Percentiles rank a stretch among this genome's conserved stretches.
Conservation (phyloP, 1,140 invertebrate species). For the Drosophila baimaii region DNA sequence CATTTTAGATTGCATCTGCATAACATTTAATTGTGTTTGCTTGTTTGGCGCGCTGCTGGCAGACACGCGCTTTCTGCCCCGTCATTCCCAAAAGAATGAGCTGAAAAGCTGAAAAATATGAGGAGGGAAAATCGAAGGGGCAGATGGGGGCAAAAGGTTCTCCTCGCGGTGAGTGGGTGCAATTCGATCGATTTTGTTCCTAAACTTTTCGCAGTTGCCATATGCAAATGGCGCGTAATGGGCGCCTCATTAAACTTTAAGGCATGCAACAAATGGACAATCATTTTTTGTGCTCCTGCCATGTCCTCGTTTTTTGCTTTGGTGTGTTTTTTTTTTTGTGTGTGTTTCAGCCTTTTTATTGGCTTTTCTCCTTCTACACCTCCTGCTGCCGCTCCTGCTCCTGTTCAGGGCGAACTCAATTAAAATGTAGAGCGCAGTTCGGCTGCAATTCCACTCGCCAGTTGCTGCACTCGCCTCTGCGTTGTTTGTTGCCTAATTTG, state of each 20-base stretch:
- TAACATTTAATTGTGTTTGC: constrained; percentile 84
- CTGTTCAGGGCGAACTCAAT: constrained; percentile 48
- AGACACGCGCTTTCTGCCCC: constrained; percentile 77
- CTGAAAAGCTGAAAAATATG: constrained; percentile 43
- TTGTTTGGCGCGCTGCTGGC: constrained; percentile 61
- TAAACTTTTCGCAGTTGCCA: constrained; percentile 64
- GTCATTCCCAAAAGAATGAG: constrained; percentile 69
- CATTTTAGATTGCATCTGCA: constrained; percentile 84
- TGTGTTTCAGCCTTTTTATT: neutral
- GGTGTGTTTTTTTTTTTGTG: constrained; percentile 2
- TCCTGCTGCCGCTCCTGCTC: neutral
- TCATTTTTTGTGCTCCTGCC: constrained; percentile 42
- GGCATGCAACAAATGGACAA: constrained; percentile 60
- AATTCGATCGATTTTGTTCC: constrained; percentile 69
- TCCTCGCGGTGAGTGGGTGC: constrained; percentile 30
- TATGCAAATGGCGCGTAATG: constrained; percentile 73
- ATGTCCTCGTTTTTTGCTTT: constrained; percentile 6
- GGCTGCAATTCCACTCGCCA: constrained; percentile 26
- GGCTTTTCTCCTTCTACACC: neutral
- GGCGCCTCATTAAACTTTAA: constrained; percentile 62
- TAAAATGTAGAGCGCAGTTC: constrained; percentile 53
- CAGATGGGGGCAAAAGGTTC: neutral
- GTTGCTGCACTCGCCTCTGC: constrained; percentile 51
- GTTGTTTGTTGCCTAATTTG: constrained; percentile 76
- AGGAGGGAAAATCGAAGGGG: constrained; percentile 1